These are phyloP conservation scores for Leptoclinus maculatus DNA, from an alignment of 2,797 vertebrate genomes.

Conservation along the genomic window DNA sequence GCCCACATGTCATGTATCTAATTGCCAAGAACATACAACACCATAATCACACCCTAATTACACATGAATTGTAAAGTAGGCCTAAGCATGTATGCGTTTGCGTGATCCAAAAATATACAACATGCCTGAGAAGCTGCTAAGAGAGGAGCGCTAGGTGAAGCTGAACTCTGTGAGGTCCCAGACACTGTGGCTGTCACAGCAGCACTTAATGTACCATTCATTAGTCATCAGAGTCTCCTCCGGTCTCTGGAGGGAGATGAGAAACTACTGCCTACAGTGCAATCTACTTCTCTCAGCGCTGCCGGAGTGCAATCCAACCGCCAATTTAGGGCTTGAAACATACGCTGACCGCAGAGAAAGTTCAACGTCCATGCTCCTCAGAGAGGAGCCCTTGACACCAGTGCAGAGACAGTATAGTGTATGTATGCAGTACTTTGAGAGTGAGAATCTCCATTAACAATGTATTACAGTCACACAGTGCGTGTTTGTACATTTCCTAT, in stretches of 20 bases:
- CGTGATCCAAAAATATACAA: constrained; percentile 1
- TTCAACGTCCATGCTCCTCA: constrained; percentile 24
- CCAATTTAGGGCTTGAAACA: constrained; percentile 60
- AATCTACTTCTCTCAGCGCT: constrained; percentile 52
- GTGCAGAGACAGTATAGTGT: neutral
- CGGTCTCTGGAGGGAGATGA: constrained; percentile 56
- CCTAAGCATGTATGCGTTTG: constrained; percentile 28
- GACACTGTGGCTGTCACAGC: constrained; percentile 70
- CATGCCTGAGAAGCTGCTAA: constrained; percentile 32
- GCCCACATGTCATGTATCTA: constrained; percentile 45
- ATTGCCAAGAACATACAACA: constrained; percentile 41
- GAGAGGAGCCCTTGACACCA: neutral
- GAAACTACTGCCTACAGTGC: constrained; percentile 59
- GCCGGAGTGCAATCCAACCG: constrained; percentile 47
- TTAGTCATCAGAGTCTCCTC: constrained; percentile 70
- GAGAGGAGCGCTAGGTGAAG: constrained; percentile 48
- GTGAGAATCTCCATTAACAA: constrained; percentile 5
- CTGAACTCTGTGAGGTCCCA: constrained; percentile 65
- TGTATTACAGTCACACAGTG: neutral
- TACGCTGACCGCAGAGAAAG: constrained; percentile 59
- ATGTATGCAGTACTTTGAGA: neutral
- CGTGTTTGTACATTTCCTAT: neutral
- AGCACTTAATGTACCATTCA: constrained; percentile 72
- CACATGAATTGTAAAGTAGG: constrained; percentile 53
- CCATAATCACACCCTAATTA: constrained; percentile 58